Evolutionary conservation across 2,113 vertebrate species (phyloP).

Genomic region (Sceloporus undulatus): DNA sequence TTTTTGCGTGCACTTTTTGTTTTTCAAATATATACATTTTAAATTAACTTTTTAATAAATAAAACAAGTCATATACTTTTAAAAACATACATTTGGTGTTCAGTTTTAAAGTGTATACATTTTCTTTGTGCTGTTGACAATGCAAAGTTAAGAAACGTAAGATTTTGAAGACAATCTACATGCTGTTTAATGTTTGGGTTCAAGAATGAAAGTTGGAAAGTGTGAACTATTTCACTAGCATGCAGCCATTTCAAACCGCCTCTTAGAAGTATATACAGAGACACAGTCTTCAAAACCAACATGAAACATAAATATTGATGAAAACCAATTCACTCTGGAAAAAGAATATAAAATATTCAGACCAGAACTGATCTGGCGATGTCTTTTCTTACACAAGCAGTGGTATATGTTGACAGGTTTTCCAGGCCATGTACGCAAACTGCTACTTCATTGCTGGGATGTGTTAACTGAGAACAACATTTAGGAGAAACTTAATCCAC

Average conservation of each 20-base stretch:
- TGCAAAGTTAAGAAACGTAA: no score
- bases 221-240: no score
- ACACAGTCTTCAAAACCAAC: neutral
- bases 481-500: slow-evolving; percentile 8
- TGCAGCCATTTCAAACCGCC: neutral
- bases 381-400: slow-evolving; percentile 17
- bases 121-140: no score
- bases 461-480: slow-evolving; percentile 16
- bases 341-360: neutral
- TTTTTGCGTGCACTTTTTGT: no score
- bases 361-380: neutral
- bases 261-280: neutral
- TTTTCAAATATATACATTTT: no score
- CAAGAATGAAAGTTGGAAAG: no score
- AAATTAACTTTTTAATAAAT: no score
- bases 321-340: neutral
- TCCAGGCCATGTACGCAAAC: slow-evolving; percentile 10
- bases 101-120: no score
- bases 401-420: slow-evolving; percentile 10
- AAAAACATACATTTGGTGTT: no score
- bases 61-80: no score
- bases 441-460: neutral
- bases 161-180: no score
- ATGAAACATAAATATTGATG: neutral
- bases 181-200: no score